Evolutionary conservation across 2,888 invertebrate genomes (phyloP), one percentile per base, ranked within the genome.

Genomic region (Steinernema carpocapsae): DNA sequence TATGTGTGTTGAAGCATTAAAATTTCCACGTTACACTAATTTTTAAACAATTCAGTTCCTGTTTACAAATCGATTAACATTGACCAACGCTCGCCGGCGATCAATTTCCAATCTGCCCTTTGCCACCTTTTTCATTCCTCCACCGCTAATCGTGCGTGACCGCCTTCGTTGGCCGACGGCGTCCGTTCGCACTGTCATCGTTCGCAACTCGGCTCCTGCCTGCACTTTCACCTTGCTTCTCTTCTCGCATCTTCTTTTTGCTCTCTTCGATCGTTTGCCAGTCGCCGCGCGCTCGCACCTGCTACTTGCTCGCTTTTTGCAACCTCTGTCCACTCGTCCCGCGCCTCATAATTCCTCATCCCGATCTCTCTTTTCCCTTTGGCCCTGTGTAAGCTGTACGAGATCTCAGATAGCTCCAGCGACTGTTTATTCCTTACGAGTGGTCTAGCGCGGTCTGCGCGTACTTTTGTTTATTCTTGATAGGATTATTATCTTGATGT

Each of bases 341-440:
- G 48, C 14, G n/a, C 64, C 26, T 64, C 32, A 32, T 29, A 64
- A 32, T 32, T 32, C 7, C 37, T 37, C 64, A 29, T 29, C 64
- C 17, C 32, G 4, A 17, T 64, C 29, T 37, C 32, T 64, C 32
- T 48, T 14, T 7, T 37, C 64, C 32, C 32, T 26, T 32, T 64
- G 17, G 64, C 64, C 26, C 24, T 26, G 22, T 19, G 56, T 22
- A 19, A 29, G 64, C 64, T 64, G 64, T 32, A 64, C 64, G 64
- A 64, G 22, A 64, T 17, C 29, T 48, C 64, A 29, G 26, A 32
- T 64, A 3, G 14, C 64, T 17, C 26, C 26, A 19, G n/a, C 56
- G 56, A 56, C 10, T 64, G 64, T 64, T 64, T 64, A 64, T 64
- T 26, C 32, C 64, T 48, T 26, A 2, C 22, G 10, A 56, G 56